Evolutionary conservation across 2,888 invertebrate species (phyloP).

Genomic region (Metopia argyrocephala): DNA sequence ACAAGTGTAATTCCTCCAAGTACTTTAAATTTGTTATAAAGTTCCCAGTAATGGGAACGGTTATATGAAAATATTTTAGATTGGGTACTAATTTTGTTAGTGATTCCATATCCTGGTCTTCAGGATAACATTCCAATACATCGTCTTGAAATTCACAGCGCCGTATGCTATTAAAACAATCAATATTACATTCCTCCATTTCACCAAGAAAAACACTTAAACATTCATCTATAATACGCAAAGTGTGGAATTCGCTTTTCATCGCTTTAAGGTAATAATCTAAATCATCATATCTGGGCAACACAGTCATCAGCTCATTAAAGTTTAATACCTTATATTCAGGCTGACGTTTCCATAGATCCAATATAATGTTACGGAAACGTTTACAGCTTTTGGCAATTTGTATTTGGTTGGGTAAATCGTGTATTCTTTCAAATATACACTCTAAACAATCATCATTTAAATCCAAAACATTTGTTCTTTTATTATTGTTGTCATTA

Average conservation of each 20-base stretch:
- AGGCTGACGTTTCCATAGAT: slow-evolving; percentile 69
- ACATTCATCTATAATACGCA: slow-evolving; percentile 68
- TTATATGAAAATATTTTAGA: slow-evolving; percentile 68
- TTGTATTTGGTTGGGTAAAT: slow-evolving; percentile 70
- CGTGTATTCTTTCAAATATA: slow-evolving; percentile 69
- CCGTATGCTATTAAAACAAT: slow-evolving; percentile 66
- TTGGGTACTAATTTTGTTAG: slow-evolving; percentile 71
- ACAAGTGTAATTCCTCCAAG: slow-evolving; percentile 71
- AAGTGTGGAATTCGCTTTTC: slow-evolving; percentile 66
- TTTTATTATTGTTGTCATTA: background rate
- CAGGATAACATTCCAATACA: slow-evolving; percentile 71
- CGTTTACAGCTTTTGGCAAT: slow-evolving; percentile 69
- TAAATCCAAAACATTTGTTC: slow-evolving; percentile 53
- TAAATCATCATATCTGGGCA: slow-evolving; percentile 69
- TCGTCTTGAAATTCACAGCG: slow-evolving; percentile 66
- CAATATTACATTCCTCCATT: slow-evolving; percentile 67
- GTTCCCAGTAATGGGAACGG: slow-evolving; percentile 70
- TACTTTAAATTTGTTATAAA: slow-evolving; percentile 68
- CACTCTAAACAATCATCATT: slow-evolving; percentile 72
- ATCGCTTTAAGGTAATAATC: slow-evolving; percentile 69
- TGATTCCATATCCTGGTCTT: slow-evolving; percentile 66
- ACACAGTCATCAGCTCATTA: slow-evolving; percentile 68
- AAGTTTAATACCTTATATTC: slow-evolving; percentile 68
- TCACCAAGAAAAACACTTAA: slow-evolving; percentile 70
- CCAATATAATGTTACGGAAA: slow-evolving; percentile 67